Conservation (phyloP, 1,140 invertebrate species). For the Leptinotarsa undecemlineata region DNA sequence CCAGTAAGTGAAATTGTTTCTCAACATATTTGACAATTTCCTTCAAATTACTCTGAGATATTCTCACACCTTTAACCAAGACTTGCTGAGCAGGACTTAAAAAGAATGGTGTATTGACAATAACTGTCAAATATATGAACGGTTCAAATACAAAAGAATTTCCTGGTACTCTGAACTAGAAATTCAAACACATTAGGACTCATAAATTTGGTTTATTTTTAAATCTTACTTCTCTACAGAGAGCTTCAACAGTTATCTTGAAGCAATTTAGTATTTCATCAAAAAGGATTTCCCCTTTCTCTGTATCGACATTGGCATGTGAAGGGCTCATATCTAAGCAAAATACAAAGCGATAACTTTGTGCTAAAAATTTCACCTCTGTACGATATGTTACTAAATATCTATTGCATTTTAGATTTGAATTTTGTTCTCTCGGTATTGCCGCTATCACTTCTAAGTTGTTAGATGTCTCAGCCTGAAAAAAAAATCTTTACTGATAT, state of each 20-base stretch:
- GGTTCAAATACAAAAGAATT: slow-evolving; percentile 68
- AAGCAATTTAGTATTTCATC: slow-evolving; percentile 70
- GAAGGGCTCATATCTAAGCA: slow-evolving; percentile 83
- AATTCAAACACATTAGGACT: slow-evolving; percentile 37
- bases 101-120: slow-evolving; percentile 80
- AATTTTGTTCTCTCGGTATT: slow-evolving; percentile 64
- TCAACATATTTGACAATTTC: slow-evolving; percentile 65
- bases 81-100: slow-evolving; percentile 74
- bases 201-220: not conserved
- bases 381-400: slow-evolving; percentile 61
- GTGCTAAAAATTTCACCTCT: slow-evolving; percentile 60
- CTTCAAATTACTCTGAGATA: slow-evolving; percentile 66
- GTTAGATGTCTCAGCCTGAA: slow-evolving; percentile 13
- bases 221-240: slow-evolving; percentile 66
- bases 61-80: slow-evolving; percentile 72
- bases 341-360: slow-evolving; percentile 72
- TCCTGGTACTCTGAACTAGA: slow-evolving; percentile 73
- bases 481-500: not conserved
- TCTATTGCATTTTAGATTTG: slow-evolving; percentile 60
- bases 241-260: slow-evolving; percentile 65
- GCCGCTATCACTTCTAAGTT: slow-evolving; percentile 70
- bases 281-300: slow-evolving; percentile 69
- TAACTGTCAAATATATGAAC: slow-evolving; percentile 76
- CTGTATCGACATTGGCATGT: slow-evolving; percentile 72
- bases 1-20: slow-evolving; percentile 63